phyloP scores from a whole-genome alignment of 2,797 vertebrate genomes.

The Phylloscopus collybita region DNA sequence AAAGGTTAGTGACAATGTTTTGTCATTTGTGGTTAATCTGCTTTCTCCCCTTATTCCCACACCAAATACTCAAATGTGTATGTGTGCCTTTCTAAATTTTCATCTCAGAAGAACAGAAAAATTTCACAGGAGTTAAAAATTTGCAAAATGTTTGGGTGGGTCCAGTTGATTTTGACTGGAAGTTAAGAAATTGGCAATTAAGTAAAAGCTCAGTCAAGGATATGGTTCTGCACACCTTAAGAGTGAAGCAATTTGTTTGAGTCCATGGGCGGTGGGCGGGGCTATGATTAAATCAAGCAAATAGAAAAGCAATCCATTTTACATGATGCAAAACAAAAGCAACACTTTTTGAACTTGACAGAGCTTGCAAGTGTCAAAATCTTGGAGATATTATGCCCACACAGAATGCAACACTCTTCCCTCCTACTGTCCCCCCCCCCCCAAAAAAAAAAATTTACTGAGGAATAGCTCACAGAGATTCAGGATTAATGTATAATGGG shows the following conservation, averaged over 20 bases:
- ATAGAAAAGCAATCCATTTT: neutral
- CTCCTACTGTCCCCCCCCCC: neutral
- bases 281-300: neutral
- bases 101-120: neutral
- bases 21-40: constrained; percentile 4
- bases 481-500: neutral
- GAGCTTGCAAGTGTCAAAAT: neutral
- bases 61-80: neutral
- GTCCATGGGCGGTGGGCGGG: fast-evolving
- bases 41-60: constrained; percentile 31
- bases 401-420: neutral
- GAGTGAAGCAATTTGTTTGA: neutral
- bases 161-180: neutral
- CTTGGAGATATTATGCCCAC: neutral
- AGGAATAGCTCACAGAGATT: neutral
- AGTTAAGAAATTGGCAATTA: neutral
- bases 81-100: neutral
- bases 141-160: neutral
- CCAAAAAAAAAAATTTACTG: neutral
- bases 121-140: neutral
- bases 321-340: neutral
- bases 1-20: constrained; percentile 81
- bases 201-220: neutral
- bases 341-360: neutral
- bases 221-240: neutral